Evolutionary conservation across 2,888 invertebrate species (phyloP), one percentile per base, ranked within the genome.

Genomic region (Diarsia rubi): DNA sequence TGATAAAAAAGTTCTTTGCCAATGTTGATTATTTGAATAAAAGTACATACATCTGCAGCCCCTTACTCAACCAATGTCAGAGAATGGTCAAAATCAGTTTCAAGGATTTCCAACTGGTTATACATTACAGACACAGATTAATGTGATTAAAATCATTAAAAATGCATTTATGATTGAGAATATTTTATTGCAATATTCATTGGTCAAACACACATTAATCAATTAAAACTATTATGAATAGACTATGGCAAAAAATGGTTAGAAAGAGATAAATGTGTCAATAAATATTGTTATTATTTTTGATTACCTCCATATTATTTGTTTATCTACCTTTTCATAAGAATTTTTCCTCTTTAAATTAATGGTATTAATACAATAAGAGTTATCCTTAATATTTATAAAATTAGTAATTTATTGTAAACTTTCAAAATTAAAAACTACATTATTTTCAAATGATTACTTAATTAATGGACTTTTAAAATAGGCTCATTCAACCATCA

Each of bases 211-310:
- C 24, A 37, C 6, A 37, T 37, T 16, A 6, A 14, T 27, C 27
- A 0, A 27, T 16, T 2, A 4, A 9, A 16, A 52, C 12, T 21
- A 37, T 11, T 42, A 21, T 11, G 16, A 42, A 68, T 67, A 6
- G 12, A 45, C 16, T 27, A 21, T 14, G 9, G n/a, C 11, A 19
- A 8, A 69, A 12, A 2, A 27, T 1, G 1, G 9, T 4, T 21
- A 0, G 0, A 49, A 16, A 4, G 8, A 12, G 0, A 37, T 37
- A 37, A 37, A 37, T 37, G 37, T 8, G 8, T 37, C 37, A 37
- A 37, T 37, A 37, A 37, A 37, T 37, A 37, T 72, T 76, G 52
- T 52, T 85, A 45, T 73, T 72, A 70, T 78, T 79, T 44, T 21
- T n/a, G 12, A 24, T 27, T 0, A 59, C 4, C 16, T 52, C 31